Conservation (phyloP, 2,113 vertebrate species). For the Chunga burmeisteri region DNA sequence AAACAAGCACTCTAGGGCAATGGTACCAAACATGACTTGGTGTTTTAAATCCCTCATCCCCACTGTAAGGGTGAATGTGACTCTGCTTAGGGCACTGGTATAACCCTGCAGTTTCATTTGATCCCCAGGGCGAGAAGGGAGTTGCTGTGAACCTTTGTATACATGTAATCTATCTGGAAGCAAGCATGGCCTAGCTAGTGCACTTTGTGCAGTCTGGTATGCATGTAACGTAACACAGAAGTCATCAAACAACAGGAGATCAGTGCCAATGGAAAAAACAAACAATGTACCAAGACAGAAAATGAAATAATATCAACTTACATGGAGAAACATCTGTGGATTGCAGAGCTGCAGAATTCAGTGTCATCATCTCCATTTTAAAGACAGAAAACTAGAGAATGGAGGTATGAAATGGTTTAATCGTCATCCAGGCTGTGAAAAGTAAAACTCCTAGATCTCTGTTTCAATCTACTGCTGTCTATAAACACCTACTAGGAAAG, state of each 20-base stretch:
- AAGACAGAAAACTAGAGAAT: not conserved
- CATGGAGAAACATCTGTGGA: not conserved
- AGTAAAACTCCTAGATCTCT: not conserved
- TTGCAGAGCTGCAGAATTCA: accelerated
- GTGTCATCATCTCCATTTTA: not conserved
- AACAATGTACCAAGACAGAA: not conserved
- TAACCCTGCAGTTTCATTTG: not conserved
- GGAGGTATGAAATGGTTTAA: not conserved
- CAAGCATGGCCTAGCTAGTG: not conserved
- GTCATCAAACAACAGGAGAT: not conserved
- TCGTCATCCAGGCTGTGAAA: not conserved
- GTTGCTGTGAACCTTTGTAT: not conserved
- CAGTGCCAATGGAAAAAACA: not conserved
- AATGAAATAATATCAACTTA: not conserved
- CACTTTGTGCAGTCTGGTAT: not conserved
- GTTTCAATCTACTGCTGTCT: not conserved
- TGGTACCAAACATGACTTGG: not conserved
- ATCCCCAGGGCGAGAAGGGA: not conserved
- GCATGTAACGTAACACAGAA: not conserved
- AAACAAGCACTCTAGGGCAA: conserved; percentile 19
- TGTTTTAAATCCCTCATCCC: not conserved
- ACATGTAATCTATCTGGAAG: not conserved
- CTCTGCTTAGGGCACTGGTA: not conserved
- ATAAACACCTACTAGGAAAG: not conserved
- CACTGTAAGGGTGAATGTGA: not conserved